Conservation (phyloP, 2,113 vertebrate genomes). For the Pimephales promelas region DNA sequence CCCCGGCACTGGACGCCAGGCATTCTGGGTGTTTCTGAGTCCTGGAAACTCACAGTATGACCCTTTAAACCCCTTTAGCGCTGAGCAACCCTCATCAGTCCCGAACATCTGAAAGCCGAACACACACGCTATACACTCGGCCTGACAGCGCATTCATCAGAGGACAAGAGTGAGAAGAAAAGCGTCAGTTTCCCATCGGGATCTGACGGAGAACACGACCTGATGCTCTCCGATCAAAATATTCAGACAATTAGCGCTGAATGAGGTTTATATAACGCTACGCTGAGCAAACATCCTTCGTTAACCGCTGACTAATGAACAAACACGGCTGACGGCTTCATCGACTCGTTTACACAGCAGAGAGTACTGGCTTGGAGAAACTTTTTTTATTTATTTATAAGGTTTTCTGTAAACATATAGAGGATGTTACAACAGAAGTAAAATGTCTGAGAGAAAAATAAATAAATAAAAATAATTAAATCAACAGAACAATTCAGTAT, state of each 20-base stretch:
- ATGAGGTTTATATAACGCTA: background rate
- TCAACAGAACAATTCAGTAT: too few species aligned
- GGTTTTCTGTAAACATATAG: too few species aligned
- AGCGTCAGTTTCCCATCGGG: background rate
- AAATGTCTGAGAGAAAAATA: too few species aligned
- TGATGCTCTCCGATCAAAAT: background rate
- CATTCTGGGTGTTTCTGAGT: background rate
- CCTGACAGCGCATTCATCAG: constrained; percentile 30
- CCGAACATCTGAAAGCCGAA: background rate
- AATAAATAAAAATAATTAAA: too few species aligned
- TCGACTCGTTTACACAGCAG: too few species aligned
- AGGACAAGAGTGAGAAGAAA: constrained; percentile 20
- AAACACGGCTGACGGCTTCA: constrained; percentile 12
- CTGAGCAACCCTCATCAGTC: constrained; percentile 20
- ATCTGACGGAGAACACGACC: background rate
- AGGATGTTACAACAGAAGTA: too few species aligned
- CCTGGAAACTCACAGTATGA: background rate
- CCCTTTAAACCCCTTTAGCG: background rate
- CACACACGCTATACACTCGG: constrained; percentile 5
- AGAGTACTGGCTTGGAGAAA: too few species aligned
- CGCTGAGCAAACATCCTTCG: background rate
- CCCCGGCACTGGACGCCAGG: background rate
- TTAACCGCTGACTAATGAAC: background rate
- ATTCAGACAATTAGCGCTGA: background rate
- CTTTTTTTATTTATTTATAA: too few species aligned